Percentiles rank a stretch among this genome's conserved stretches.
Conservation (phyloP, 1,140 invertebrate species). For the Telenomus remus region DNA sequence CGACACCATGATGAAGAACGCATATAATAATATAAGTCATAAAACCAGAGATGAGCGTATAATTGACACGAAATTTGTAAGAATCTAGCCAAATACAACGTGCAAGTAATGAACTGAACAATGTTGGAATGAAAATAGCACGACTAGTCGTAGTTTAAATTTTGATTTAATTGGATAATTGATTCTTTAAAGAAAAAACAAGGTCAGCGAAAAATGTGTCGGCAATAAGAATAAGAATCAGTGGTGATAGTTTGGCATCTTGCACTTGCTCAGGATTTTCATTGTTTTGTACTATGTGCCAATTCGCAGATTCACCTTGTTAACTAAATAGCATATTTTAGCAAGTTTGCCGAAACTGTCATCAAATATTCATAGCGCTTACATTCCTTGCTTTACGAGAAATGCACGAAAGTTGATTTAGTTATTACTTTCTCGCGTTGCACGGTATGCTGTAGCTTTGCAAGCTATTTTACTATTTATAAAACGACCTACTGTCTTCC, state of each 20-base stretch:
- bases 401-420: conserved; percentile 18
- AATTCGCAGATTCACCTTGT: conserved; percentile 16
- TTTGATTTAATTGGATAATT: conserved; percentile 24
- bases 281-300: conserved; percentile 35
- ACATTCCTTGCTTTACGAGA: conserved; percentile 12
- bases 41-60: conserved; percentile 19
- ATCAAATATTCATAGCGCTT: conserved; percentile 21
- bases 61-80: conserved; percentile 7
- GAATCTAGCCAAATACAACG: conserved; percentile 19
- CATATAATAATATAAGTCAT: conserved; percentile 22
- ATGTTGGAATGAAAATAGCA: conserved; percentile 30
- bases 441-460: not conserved
- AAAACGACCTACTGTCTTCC: conserved; percentile 2
- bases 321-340: conserved; percentile 3
- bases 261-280: not conserved
- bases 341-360: conserved; percentile 11
- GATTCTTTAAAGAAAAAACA: conserved; percentile 13
- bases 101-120: conserved; percentile 2
- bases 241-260: not conserved
- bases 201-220: not conserved
- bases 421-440: conserved; percentile 1
- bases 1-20: conserved; percentile 30
- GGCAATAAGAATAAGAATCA: not conserved
- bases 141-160: conserved; percentile 40
- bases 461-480: conserved; percentile 1